Base-by-base conservation (phyloP, 2,113 vertebrate genomes). In the Smithornis capensis region DNA sequence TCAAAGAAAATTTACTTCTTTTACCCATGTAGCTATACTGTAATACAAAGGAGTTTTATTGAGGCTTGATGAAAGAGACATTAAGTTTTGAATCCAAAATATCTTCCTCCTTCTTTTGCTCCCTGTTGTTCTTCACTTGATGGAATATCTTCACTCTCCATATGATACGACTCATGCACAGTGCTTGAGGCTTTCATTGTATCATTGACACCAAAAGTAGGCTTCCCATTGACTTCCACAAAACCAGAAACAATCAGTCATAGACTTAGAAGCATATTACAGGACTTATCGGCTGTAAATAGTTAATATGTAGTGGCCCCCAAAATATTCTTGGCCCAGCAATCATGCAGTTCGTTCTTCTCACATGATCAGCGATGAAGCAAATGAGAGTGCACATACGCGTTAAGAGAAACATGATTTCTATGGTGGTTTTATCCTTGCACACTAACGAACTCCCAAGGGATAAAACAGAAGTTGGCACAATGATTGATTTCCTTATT, bases 51-150 rank as follows among this genome's bases (percentile, higher is more conserved):
- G 3, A 71, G 14, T 55, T 75, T 87, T 80, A 67, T 5, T 53
- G 23, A 63, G 17, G 7, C 6, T 62, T 73, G 50, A 42, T 31
- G 8, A 94, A 79, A 59, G 35, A 38, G 15, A 35, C 4, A 27
- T 55, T 27, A 28, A 1, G 7, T 59, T 88, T 68, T 63, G 33
- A 74, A 83, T 3, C 25, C 15, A 44, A 70, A 92, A 93, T 40
- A 17, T 44, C 8, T 23, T 29, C 45, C 38, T 62, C 13, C 24
- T 89, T 65, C 44, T 71, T 82, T 73, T 80, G 2, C 7, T 80
- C 19, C 13, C 14, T 73, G 12, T 22, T 3, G 0, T 9, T 76
- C n/a, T n/a, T n/a, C n/a, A n/a, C n/a, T n/a, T n/a, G n/a, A n/a
- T n/a, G n/a, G n/a, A n/a, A n/a, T n/a, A n/a, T n/a, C 24, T 53